Evolutionary conservation across 2,888 invertebrate species (phyloP).

Genomic region (Drosophila mercatorum): DNA sequence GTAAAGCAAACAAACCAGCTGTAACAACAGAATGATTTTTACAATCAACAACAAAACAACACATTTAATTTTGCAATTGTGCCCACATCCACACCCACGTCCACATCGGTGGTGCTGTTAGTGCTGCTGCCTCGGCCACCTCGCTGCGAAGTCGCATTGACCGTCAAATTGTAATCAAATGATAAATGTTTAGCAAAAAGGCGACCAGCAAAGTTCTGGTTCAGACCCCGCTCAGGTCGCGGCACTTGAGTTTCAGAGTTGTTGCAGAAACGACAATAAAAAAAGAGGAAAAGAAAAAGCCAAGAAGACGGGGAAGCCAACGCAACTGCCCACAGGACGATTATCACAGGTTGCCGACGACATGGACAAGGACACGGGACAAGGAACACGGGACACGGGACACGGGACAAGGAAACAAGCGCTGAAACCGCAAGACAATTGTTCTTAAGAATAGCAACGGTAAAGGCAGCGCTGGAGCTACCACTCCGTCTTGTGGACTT

Average conservation of each 20-base stretch:
- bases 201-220: conserved; percentile 15
- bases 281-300: conserved; percentile 11
- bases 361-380: conserved; percentile 30
- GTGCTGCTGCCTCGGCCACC: conserved; percentile 2
- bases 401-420: background rate
- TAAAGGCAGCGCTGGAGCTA: conserved; percentile 18
- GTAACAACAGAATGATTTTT: conserved; percentile 57
- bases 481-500: conserved; percentile 21
- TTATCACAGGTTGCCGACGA: conserved; percentile 72
- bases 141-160: conserved; percentile 57
- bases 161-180: conserved; percentile 78
- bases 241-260: conserved; percentile 33
- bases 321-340: conserved; percentile 73
- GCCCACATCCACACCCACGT: background rate
- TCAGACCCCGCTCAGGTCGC: background rate
- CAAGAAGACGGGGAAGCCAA: conserved; percentile 6
- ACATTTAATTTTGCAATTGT: conserved; percentile 52
- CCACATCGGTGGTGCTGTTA: background rate
- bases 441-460: conserved; percentile 44
- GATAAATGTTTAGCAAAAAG: conserved; percentile 66
- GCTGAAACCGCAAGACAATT: conserved; percentile 59
- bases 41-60: conserved; percentile 55
- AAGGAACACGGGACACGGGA: conserved; percentile 7
- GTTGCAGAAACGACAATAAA: conserved; percentile 52
- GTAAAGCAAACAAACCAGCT: conserved; percentile 55